Percentiles rank a stretch among this genome's conserved stretches.
Conservation (phyloP, 2,888 invertebrate genomes). For the Phorcus lineatus region DNA sequence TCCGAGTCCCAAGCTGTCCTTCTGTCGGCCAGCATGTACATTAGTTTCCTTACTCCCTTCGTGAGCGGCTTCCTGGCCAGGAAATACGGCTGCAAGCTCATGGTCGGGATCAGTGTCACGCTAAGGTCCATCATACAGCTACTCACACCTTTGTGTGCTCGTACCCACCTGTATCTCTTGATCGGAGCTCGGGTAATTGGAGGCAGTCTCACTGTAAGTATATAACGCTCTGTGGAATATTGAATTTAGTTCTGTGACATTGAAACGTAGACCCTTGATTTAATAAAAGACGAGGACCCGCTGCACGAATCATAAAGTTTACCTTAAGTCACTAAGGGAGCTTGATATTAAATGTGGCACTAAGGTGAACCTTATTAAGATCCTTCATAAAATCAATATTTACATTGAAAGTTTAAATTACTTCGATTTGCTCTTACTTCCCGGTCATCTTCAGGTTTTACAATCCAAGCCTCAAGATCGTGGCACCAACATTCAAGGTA, state of each 20-base stretch:
- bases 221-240: background rate
- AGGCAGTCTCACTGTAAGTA: background rate
- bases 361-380: no score
- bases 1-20: background rate
- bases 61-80: background rate
- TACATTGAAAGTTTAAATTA: no score
- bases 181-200: background rate
- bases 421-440: no score
- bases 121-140: background rate
- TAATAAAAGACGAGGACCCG: no score
- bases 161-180: constrained; percentile 2
- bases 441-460: no score
- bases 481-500: no score
- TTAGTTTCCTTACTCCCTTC: background rate
- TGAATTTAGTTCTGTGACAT: background rate
- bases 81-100: background rate
- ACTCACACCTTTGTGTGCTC: constrained; percentile 12
- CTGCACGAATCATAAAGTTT: no score
- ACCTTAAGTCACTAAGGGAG: no score
- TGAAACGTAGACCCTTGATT: no score
- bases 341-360: no score
- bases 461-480: no score
- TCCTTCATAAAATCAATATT: no score
- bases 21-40: constrained; percentile 17
- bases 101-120: background rate